These are phyloP conservation scores for Metopia argyrocephala DNA, from an alignment of 2,888 invertebrate species.

Conservation along the genomic window DNA sequence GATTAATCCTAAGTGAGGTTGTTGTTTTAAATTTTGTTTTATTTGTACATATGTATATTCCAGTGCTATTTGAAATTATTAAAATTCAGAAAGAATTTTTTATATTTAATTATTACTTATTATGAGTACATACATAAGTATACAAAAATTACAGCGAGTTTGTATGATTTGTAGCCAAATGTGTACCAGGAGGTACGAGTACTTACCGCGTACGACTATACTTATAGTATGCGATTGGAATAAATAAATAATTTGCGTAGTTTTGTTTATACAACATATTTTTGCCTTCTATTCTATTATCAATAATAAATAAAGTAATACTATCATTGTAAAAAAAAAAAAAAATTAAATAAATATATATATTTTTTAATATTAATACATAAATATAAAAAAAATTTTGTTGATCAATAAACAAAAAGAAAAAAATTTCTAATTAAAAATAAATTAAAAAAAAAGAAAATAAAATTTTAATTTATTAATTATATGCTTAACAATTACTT, in stretches of 20 bases:
- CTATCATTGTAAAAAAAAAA: neutral
- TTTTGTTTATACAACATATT: conserved; percentile 35
- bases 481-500: neutral
- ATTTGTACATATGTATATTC: too few relatives aligned
- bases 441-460: neutral
- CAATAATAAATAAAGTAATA: conserved; percentile 4
- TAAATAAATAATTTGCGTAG: conserved; percentile 61
- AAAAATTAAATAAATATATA: too few relatives aligned
- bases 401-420: conserved; percentile 1
- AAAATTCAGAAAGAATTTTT: conserved; percentile 40
- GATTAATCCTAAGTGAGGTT: neutral
- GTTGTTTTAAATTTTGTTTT: neutral
- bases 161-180: conserved; percentile 20
- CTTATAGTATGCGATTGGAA: conserved; percentile 45
- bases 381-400: conserved; percentile 11
- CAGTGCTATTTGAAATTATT: neutral
- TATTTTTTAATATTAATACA: neutral
- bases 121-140: neutral
- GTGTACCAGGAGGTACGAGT: conserved; percentile 24
- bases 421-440: conserved; percentile 8
- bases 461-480: conserved; percentile 16
- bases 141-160: conserved; percentile 1
- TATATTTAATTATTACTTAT: neutral
- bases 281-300: neutral
- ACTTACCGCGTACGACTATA: too few relatives aligned